Base-by-base conservation (phyloP, 2,113 vertebrate species). In the Girardinichthys multiradiatus region DNA sequence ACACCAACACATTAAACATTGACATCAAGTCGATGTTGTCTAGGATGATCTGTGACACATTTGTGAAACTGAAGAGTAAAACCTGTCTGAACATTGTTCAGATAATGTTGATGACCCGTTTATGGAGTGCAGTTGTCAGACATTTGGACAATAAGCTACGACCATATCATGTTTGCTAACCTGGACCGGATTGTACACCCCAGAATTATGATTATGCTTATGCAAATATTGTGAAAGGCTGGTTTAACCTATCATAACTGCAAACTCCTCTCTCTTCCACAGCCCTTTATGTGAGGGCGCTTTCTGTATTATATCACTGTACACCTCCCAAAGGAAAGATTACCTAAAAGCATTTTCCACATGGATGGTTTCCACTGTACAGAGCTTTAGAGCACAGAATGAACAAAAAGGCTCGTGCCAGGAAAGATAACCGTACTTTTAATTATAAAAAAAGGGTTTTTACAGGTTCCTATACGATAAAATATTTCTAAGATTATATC, bases 1-100 rank as follows among this genome's bases (percentile, higher is more conserved):
- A 73, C 75, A 87, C 84, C 68, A 70, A 66, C 9, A 57, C 89
- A 90, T 88, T 82, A 87, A 87, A 82, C 84, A 87, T 87, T 91
- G 85, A 66, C 89, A 89, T 88, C 72, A 79, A 87, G 85, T 82
- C 91, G 85, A 85, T 86, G 72, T 77, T 78, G 67, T 72, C 28
- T 68, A 72, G 74, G 68, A 72, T 84, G 73, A 90, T 86, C 86
- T 90, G 80, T 88, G 73, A 84, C 79, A 83, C 83, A 88, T 85
- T 72, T 67, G 73, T 72, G 64, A 78, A 85, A 88, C 80, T 62
- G 70, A 85, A 64, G 77, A 69, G 69, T 57, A 82, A 87, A 85
- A 70, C 73, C 42, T 85, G 92, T 87, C 5, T 74, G 80, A 82
- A 71, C 76, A 71, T 70, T 14, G 33, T 88, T 76, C 35, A 69